Conservation (phyloP, 2,113 vertebrate genomes). For the Sinocyclocheilus rhinocerous region DNA sequence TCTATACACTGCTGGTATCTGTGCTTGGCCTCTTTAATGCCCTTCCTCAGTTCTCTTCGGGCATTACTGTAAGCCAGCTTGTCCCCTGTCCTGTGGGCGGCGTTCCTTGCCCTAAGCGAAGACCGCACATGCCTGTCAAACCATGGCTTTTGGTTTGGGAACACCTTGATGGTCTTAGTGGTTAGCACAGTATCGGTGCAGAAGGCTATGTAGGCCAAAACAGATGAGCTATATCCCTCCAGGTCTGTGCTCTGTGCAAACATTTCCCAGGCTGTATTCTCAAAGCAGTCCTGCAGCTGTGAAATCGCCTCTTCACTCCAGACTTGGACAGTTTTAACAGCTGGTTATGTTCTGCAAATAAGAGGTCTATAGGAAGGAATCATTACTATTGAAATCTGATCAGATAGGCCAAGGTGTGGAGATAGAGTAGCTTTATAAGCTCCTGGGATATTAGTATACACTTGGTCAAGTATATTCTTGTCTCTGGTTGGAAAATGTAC, state of each 20-base stretch:
- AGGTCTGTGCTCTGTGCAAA: neutral
- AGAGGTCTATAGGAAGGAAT: neutral
- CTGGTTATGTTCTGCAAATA: neutral
- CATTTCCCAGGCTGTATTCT: neutral
- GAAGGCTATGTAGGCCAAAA: neutral
- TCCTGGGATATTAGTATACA: too few species aligned
- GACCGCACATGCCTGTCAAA: conserved; percentile 3
- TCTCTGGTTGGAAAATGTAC: too few species aligned
- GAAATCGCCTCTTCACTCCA: neutral
- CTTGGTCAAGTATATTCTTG: too few species aligned
- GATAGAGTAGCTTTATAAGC: too few species aligned
- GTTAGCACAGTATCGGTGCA: neutral
- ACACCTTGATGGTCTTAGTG: conserved; percentile 16
- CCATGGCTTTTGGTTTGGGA: conserved; percentile 28
- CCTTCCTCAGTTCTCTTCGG: too few species aligned
- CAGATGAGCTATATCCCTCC: neutral
- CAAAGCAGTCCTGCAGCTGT: neutral
- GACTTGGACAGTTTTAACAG: neutral
- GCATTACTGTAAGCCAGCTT: too few species aligned
- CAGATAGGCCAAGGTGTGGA: too few species aligned
- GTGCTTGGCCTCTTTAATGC: too few species aligned
- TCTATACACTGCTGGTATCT: too few species aligned
- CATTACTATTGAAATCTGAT: neutral
- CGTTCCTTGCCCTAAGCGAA: neutral
- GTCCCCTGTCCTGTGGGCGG: too few species aligned